Base-by-base conservation (phyloP, 37 sponge, comb jelly and placozoan genomes). In the Eunapius fragilis region DNA sequence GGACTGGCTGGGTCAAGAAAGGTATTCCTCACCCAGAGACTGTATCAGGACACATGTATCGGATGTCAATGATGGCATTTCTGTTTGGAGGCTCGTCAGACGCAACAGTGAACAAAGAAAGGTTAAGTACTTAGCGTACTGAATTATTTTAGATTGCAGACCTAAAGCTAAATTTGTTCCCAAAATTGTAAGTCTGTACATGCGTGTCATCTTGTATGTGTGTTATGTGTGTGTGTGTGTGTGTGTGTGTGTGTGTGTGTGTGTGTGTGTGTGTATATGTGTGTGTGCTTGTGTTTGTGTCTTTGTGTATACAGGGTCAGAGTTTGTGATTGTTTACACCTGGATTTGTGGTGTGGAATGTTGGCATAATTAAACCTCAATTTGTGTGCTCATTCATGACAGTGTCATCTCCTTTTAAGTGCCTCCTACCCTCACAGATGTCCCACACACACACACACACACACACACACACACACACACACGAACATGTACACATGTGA, bases 11-110 rank as follows among this genome's bases (percentile, higher is more conserved):
- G 98, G 98, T 97, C 31, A 34, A 76, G 25, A 76, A 73, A 32
- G 85, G 76, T 24, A 90, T 97, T 7, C 45, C 76, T 14, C 83
- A 93, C 12, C 93, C 96, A 35, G 98, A 97, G 84, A 93, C 87
- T 26, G 96, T 97, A n/a, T 84, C 96, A 31, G 94, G 89, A 14
- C 98, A 97, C 90, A 95, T 95, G 98, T 95, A 97, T 85, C 80
- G 98, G 26, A 97, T 97, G 98, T 90, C 96, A 5, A 83, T 97
- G 80, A 91, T 97, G 91, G 58, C 94, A 0, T 88, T 97, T 37
- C 80, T 93, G 22, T 85, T 95, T 85, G 83, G 80, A 75, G 77
- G 76, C 0, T 6, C 22, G 26, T 9, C 13, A 6, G 38, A 47
- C 68, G 69, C 34, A n/a, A 37, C 14, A 24, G 37, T 93, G 25